phyloP scores from a whole-genome alignment of 2,113 vertebrate genomes.

The Megatriorchis doriae region DNA sequence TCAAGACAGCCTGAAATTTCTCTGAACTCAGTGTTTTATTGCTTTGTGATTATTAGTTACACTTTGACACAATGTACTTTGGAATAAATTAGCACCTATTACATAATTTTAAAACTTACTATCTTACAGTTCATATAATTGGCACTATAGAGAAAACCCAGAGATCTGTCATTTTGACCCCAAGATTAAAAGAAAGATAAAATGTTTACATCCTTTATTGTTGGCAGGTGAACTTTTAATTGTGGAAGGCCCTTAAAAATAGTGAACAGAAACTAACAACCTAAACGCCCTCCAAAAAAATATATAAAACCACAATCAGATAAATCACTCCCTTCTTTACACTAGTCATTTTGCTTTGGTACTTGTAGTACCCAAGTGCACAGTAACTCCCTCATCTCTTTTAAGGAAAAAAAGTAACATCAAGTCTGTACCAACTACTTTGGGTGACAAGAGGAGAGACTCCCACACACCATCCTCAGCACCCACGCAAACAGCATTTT shows the following conservation, averaged over 20 bases:
- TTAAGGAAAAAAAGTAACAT: not conserved
- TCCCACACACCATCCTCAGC: not conserved
- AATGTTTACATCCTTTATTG: slow-evolving; percentile 40
- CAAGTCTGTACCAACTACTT: not conserved
- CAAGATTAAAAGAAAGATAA: slow-evolving; percentile 57
- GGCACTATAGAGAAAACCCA: not conserved
- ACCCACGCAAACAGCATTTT: not conserved
- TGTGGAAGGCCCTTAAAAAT: slow-evolving; percentile 43
- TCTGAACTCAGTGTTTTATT: slow-evolving; percentile 58
- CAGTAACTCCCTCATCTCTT: slow-evolving; percentile 9
- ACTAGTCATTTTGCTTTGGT: not conserved
- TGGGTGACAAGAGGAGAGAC: not conserved
- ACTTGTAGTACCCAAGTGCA: slow-evolving; percentile 21
- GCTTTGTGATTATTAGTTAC: slow-evolving; percentile 19
- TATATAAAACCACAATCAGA: not conserved
- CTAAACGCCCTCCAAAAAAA: not conserved
- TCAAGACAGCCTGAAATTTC: not conserved
- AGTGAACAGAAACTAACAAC: slow-evolving; percentile 21
- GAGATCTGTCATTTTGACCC: not conserved
- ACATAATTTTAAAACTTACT: slow-evolving; percentile 45
- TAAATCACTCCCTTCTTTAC: slow-evolving; percentile 12
- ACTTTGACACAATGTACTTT: not conserved
- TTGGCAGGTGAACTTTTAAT: slow-evolving; percentile 1
- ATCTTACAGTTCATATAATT: not conserved
- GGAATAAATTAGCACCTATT: slow-evolving; percentile 4